Conservation (phyloP, 2,888 invertebrate species). For the Magallana nippona region DNA sequence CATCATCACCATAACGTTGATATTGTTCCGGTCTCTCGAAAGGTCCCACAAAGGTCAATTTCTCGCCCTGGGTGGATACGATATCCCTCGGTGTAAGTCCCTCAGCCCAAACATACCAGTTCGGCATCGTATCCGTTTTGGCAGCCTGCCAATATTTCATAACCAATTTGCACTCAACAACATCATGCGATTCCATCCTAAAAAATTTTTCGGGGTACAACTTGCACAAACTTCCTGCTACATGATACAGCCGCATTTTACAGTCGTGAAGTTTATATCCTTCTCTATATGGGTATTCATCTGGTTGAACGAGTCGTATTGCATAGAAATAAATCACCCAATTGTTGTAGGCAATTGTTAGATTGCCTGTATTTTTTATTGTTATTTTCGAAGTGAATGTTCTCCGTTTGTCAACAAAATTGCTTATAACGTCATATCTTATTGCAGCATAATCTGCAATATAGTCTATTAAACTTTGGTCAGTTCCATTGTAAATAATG, state of each 20-base stretch:
- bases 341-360: conserved; percentile 56
- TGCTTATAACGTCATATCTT: conserved; percentile 60
- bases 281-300: conserved; percentile 38
- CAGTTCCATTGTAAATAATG: not conserved
- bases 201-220: conserved; percentile 55
- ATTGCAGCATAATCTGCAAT: conserved; percentile 61
- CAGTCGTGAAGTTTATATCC: conserved; percentile 42
- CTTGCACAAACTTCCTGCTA: conserved; percentile 64
- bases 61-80: conserved; percentile 34
- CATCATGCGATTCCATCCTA: not conserved
- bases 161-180: conserved; percentile 22
- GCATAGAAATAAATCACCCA: conserved; percentile 72
- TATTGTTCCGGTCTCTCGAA: conserved; percentile 44
- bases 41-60: conserved; percentile 43
- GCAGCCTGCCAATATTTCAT: conserved; percentile 47
- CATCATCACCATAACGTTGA: conserved; percentile 47
- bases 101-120: conserved; percentile 48
- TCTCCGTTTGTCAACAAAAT: conserved; percentile 55
- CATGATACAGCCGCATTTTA: conserved; percentile 58
- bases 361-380: conserved; percentile 57
- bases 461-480: conserved; percentile 64
- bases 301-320: conserved; percentile 49
- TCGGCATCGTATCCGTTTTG: conserved; percentile 51
- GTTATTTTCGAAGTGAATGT: conserved; percentile 43
- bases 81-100: conserved; percentile 41